Evolutionary conservation across 2,113 vertebrate species (phyloP).

Genomic region (Hydropotes inermis): DNA sequence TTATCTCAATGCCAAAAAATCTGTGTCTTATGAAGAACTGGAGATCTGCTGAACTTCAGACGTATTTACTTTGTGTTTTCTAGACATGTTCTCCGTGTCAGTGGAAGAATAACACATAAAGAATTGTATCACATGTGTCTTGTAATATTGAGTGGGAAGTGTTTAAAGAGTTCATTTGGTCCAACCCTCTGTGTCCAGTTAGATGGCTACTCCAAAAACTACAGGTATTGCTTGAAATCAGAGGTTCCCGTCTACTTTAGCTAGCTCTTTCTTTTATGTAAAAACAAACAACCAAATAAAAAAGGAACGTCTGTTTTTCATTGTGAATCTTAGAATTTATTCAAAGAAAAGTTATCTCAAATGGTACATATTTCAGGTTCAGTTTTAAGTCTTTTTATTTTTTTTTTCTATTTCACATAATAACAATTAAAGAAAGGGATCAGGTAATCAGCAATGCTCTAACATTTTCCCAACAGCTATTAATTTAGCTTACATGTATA

Average conservation of each 20-base stretch:
- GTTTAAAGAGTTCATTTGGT: background rate
- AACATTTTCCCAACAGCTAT: background rate
- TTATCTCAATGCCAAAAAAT: slow-evolving; percentile 34
- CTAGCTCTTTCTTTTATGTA: background rate
- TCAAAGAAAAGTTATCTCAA: background rate
- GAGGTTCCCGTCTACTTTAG: background rate
- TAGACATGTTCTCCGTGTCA: slow-evolving; percentile 16
- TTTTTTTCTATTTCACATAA: background rate
- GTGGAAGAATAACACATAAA: background rate
- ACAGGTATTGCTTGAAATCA: background rate
- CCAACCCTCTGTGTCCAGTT: background rate
- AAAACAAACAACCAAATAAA: background rate
- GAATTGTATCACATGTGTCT: background rate
- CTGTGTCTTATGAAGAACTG: slow-evolving; percentile 50
- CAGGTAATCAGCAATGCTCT: background rate
- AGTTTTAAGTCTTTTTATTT: background rate
- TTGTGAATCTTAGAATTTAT: background rate
- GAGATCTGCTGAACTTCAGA: slow-evolving; percentile 27
- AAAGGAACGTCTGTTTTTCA: background rate
- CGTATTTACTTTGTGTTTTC: slow-evolving; percentile 47
- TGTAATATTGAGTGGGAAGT: background rate
- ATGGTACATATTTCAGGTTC: background rate
- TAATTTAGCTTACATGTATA: background rate
- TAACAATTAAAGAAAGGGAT: background rate
- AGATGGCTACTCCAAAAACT: background rate